These are phyloP conservation scores for Acipenser transmontanus DNA, from an alignment of 2,797 vertebrate species.

Conservation along the genomic window DNA sequence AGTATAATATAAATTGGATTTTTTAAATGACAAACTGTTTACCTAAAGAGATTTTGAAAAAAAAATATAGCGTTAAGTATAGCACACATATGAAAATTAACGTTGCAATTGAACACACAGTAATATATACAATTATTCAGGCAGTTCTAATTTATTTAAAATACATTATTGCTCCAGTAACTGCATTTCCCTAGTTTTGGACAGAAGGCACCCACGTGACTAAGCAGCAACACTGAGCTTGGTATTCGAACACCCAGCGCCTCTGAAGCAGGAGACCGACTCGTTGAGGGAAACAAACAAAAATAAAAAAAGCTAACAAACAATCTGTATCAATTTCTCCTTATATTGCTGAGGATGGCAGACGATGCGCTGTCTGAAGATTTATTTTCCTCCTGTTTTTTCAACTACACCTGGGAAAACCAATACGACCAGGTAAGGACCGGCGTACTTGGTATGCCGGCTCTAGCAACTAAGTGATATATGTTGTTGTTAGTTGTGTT, in stretches of 20 bases:
- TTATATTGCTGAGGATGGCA: constrained; percentile 71
- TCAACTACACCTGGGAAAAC: constrained; percentile 86
- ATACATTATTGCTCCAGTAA: constrained; percentile 22
- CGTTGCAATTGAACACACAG: too few relatives aligned
- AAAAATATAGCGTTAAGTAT: too few relatives aligned
- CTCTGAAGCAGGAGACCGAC: constrained; percentile 36
- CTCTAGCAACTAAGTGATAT: constrained; percentile 9
- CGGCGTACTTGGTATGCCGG: background rate
- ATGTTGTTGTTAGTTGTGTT: too few relatives aligned
- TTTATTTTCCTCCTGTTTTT: constrained; percentile 76
- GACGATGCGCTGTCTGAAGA: constrained; percentile 81
- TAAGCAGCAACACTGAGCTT: constrained; percentile 33
- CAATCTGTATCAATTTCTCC: constrained; percentile 15
- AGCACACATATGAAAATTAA: too few relatives aligned
- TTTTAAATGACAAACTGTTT: too few relatives aligned
- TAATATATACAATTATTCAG: too few relatives aligned
- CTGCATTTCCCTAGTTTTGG: constrained; percentile 41
- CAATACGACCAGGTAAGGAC: constrained; percentile 83
- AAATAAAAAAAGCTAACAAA: constrained; percentile 9
- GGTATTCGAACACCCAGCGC: constrained; percentile 36
- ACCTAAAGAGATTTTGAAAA: too few relatives aligned
- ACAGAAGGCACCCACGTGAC: constrained; percentile 37
- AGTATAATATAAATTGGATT: too few relatives aligned
- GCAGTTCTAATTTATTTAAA: too few relatives aligned
- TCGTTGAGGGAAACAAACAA: constrained; percentile 31